Base-by-base conservation (phyloP, 2,797 vertebrate genomes). In the Cacajao melanocephalus region DNA sequence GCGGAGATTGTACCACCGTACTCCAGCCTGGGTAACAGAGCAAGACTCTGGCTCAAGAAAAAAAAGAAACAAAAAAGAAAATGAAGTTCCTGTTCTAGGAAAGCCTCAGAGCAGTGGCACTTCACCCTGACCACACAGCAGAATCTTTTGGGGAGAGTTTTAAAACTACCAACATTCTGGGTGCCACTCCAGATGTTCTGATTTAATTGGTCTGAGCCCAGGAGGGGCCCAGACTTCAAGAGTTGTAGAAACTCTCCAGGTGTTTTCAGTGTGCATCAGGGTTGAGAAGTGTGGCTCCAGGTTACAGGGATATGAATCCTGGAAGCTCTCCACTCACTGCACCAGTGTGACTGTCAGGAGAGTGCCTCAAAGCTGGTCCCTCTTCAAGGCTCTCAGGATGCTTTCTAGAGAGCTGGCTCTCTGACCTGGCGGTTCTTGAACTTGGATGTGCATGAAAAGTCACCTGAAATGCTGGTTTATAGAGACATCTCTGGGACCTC, bases 121-220 rank as follows among this genome's bases (percentile, higher is more conserved):
- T 92, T 46, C 41, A 57, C 24, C 26, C 84, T 58, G 26, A 75
- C 26, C 46, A 72, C 36, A 14, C 24, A 28, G 78, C 28, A 13
- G 80, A 92, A 75, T 80, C 76, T 92, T 84, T 55, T 72, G 30
- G 91, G 24, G 48, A 89, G 91, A n/a, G 48, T 67, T 26, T 15
- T 2, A 70, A 87, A 93, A 76, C 67, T 17, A 87, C 28, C 81
- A 26, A 4, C 19, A 58, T 73, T 70, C 41, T 72, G 78, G 20
- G 4, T 2, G 39, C 30, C 20, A 52, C 55, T 55, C 67, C 26
- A 44, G 11, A 39, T 8, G 1, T 39, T 70, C 46, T 84, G 83
- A 75, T 48, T 72, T 39, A n/a, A 8, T 7, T 70, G 64, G 41
- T 48, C 41, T 76, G 41, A 52, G n/a, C 57, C 86, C 55, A 41